Evolutionary conservation across 2,113 vertebrate genomes (phyloP), one percentile per base, ranked within the genome.

Genomic region (Daboia siamensis): DNA sequence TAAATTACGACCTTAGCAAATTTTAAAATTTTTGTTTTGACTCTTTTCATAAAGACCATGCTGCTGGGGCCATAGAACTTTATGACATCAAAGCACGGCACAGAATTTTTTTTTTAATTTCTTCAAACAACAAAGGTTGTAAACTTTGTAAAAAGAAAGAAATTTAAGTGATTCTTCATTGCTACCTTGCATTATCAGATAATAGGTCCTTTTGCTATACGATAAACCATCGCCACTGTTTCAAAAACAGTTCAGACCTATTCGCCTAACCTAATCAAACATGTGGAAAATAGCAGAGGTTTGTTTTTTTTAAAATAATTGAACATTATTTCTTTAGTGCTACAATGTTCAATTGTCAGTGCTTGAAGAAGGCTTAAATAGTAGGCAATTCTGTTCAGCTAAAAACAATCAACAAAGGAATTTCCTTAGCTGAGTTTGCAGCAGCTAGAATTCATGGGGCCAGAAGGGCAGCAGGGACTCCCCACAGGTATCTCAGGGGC

Each of bases 11-110:
- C 56, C 61, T 48, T 74, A 55, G 33, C 52, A 88, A 21, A 56
- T 64, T 24, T 92, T 88, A n/a, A 69, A 69, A n/a, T 0, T 26
- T 69, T 87, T 91, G 56, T 91, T 91, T 91, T 87, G n/a, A 69
- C 48, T 54, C 33, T 56, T 92, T 92, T 88, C 46, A 87, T 54
- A 55, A 91, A 91, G 52, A 86, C 90, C 12, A 74, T 51, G 33
- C 74, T 69, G 23, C 13, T 91, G 24, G 85, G 87, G 85, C 46
- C n/a, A 39, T 48, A 20, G 57, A 87, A 87, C 39, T 87, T 54
- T 91, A n/a, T 87, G 90, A 91, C 48, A 59, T 52, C 61, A 52
- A 61, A 80, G n/a, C 5, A 80, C 21, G 69, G 69, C 13, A 3
- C 33, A 80, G n/a, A 80, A 80, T 80, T 55, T 80, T 33, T 80